Percentiles rank a stretch among this genome's conserved stretches.
Conservation (phyloP, 1,140 invertebrate species). For the Zeugodacus cucurbitae region DNA sequence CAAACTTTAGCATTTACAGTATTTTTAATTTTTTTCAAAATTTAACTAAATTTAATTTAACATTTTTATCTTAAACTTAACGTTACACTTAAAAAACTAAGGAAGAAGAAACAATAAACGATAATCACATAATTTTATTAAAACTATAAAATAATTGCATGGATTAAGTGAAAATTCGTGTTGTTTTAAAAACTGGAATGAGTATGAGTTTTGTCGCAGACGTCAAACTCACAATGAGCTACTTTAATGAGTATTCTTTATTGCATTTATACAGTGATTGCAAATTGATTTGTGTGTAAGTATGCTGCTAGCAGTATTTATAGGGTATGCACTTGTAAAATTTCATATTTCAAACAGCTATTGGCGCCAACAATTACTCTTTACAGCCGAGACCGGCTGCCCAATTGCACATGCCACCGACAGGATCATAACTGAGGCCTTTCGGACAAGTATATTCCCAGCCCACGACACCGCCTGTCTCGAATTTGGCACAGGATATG, state of each 20-base stretch:
- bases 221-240: neutral
- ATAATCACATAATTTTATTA: conserved; percentile 31
- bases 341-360: neutral
- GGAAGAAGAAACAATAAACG: neutral
- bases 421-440: conserved; percentile 84
- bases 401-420: conserved; percentile 92
- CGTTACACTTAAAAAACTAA: conserved; percentile 8
- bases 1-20: neutral
- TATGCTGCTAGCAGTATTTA: neutral
- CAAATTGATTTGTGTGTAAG: neutral
- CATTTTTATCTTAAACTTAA: conserved; percentile 18
- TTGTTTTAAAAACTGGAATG: neutral
- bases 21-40: neutral
- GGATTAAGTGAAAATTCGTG: neutral
- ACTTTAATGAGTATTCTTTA: conserved; percentile 6
- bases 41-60: neutral
- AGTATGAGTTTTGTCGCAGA: neutral
- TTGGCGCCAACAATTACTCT: conserved; percentile 41
- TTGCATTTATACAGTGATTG: neutral
- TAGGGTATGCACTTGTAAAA: neutral
- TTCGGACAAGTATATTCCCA: conserved; percentile 90
- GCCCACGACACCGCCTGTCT: conserved; percentile 78
- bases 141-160: neutral
- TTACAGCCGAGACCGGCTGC: conserved; percentile 79
- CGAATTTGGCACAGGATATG: conserved; percentile 86